A percentile compares a stretch with the other conserved stretches of the same genome.
Evolutionary conservation across 2,113 vertebrate species (phyloP).

Genomic region (Lagopus muta): DNA sequence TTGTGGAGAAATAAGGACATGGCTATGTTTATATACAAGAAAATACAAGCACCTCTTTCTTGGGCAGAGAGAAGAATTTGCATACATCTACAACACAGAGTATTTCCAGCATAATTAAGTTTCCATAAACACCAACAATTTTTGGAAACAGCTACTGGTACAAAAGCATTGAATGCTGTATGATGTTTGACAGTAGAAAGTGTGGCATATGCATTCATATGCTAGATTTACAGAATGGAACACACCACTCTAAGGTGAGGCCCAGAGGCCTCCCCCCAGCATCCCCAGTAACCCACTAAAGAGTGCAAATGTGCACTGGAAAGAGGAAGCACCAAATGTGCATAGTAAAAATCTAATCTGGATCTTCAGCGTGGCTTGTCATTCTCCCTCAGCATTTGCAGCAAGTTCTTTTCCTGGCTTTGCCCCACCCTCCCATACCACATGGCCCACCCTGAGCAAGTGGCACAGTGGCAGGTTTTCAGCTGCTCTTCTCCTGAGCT

Average conservation of each 20-base stretch:
- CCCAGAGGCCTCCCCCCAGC: not conserved
- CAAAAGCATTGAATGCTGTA: not conserved
- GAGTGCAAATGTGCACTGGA: accelerated
- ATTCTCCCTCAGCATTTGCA: not conserved
- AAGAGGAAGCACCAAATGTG: not conserved
- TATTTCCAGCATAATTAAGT: not conserved
- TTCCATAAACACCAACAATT: not conserved
- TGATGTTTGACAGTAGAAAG: not conserved
- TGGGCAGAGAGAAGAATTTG: not conserved
- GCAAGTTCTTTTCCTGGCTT: not conserved
- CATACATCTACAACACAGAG: not conserved
- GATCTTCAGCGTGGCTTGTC: not conserved
- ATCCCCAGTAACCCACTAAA: too few species aligned
- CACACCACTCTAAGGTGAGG: not conserved
- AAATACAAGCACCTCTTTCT: not conserved
- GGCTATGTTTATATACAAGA: not conserved
- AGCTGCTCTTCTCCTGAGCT: not conserved
- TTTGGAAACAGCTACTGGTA: not conserved
- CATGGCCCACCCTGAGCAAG: not conserved
- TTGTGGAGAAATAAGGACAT: not conserved
- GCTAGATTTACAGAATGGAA: not conserved
- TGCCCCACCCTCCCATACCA: not conserved
- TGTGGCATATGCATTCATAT: not conserved
- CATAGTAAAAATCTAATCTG: not conserved
- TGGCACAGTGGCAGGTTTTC: not conserved